phyloP scores from a whole-genome alignment of 2,797 vertebrate genomes.

The Brachymystax lenok region DNA sequence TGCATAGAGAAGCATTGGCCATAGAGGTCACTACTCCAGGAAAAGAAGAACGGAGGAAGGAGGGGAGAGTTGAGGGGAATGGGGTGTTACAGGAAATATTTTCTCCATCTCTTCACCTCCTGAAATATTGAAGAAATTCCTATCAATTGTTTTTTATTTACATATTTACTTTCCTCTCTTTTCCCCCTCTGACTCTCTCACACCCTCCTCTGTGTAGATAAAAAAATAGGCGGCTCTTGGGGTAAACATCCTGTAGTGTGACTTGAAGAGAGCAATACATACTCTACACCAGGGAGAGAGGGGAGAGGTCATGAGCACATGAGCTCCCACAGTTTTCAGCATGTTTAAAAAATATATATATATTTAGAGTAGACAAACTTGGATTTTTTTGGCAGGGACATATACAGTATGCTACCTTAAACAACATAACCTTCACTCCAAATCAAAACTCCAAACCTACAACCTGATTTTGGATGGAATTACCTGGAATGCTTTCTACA shows the following conservation, averaged over 20 bases:
- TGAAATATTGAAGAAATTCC: conserved; percentile 13
- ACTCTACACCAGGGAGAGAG: not conserved
- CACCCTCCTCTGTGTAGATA: not conserved
- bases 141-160: not conserved
- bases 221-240: not conserved
- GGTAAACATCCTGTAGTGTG: conserved; percentile 14
- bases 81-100: not conserved
- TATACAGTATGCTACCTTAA: too few relatives aligned
- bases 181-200: not conserved
- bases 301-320: not conserved
- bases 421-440: too few relatives aligned
- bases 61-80: not conserved
- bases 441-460: too few relatives aligned
- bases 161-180: not conserved
- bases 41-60: not conserved
- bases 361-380: too few relatives aligned
- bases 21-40: conserved; percentile 23
- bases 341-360: too few relatives aligned
- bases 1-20: not conserved
- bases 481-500: too few relatives aligned
- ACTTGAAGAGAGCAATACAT: not conserved
- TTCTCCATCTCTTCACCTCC: not conserved
- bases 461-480: too few relatives aligned
- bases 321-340: too few relatives aligned
- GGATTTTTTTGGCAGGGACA: too few relatives aligned